A percentile compares a stretch with the other conserved stretches of the same genome.
Conservation (phyloP, 2,797 vertebrate species). For the Carcharodon carcharias region DNA sequence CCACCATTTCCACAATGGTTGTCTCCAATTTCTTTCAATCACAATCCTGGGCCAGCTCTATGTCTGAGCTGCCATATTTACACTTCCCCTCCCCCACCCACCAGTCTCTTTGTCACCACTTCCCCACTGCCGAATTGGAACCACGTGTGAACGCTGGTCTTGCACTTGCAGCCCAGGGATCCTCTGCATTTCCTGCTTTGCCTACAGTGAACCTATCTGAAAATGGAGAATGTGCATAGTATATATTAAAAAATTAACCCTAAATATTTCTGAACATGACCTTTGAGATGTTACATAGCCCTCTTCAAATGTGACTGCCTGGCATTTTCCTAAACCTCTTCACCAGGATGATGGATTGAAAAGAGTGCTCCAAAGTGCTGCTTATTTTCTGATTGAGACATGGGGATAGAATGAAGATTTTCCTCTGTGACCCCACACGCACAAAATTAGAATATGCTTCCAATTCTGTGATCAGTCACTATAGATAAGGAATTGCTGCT, state of each 20-base stretch:
- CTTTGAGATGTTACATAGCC: neutral
- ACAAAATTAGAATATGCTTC: slow-evolving; percentile 1
- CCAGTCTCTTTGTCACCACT: too few species aligned
- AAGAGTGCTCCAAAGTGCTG: neutral
- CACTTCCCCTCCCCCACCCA: too few species aligned
- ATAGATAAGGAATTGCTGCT: neutral
- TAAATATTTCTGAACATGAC: neutral
- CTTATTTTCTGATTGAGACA: neutral
- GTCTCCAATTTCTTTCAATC: too few species aligned
- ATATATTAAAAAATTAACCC: neutral
- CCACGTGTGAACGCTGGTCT: too few species aligned
- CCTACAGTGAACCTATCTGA: neutral
- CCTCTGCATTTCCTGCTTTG: neutral
- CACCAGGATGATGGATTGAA: too few species aligned
- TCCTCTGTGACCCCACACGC: neutral
- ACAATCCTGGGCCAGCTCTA: too few species aligned
- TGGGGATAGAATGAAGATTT: neutral
- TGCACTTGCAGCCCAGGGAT: too few species aligned
- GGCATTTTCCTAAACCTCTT: neutral
- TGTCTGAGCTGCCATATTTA: too few species aligned
- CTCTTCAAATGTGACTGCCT: neutral
- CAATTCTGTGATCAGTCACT: neutral
- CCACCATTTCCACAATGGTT: too few species aligned
- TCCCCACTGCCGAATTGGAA: too few species aligned
- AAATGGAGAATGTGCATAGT: neutral